Base-by-base conservation (phyloP, 2,797 vertebrate species). In the Sciurus vulgaris region DNA sequence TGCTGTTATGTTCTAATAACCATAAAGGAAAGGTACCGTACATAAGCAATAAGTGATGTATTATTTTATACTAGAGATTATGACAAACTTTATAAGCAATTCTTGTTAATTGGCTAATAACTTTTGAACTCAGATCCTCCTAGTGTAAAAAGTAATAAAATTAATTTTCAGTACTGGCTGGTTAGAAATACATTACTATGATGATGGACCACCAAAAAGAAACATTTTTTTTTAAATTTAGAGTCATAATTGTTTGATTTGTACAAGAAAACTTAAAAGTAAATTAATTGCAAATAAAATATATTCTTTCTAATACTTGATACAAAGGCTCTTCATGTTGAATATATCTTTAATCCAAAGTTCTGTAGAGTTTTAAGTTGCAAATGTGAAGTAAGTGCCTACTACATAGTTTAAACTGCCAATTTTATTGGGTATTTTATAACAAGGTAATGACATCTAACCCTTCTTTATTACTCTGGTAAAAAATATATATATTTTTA, bases 31-130 rank as follows among this genome's bases (percentile, higher is more conserved):
- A 73, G 44, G 8, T 14, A 3, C 12, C 81, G 54, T 86, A 79
- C 4, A 5, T 38, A 41, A 79, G 18, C 28, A 49, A 47, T 74
- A 67, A 54, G 5, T 47, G 28, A 88, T 74, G 14, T 79, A 59
- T 81, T 86, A 86, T 47, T 85, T 85, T 95, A 41, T 81, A 59
- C 22, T 51, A 81, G 49, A 73, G 28, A 35, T n/a, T 84, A 72
- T 38, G 13, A 73, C 17, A 88, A 56, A 47, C 20, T 10, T 65
- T 82, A 38, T 28, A 72, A 73, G 72, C 22, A 44, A 2, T 74
- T n/a, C 18, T 73, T 56, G 10, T 15, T 15, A 79, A 49, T 77
- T 70, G 24, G 56, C 59, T 1, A 51, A 35, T 44, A 77, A 51
- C 11, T 20, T 73, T 92, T 81, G 41, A 61, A 28, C 8, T 67